Evolutionary conservation across 2,797 vertebrate genomes (phyloP).

Genomic region (Pseudomugil tenellus): DNA sequence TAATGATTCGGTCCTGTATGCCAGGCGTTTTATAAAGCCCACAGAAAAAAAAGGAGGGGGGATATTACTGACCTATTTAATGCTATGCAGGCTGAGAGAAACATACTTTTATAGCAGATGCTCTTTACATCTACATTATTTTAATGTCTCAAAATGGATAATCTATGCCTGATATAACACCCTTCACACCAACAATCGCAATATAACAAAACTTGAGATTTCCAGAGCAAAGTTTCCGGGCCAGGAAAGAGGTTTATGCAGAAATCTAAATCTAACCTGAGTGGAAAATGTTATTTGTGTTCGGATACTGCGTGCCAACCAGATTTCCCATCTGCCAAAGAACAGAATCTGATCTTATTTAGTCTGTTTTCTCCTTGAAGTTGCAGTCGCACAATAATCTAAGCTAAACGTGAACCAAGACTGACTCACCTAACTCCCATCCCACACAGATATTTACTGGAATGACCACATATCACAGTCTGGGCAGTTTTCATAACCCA

Average conservation of each 20-base stretch:
- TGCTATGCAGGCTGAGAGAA: constrained; percentile 70
- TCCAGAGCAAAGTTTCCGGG: constrained; percentile 66
- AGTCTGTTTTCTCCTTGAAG: constrained; percentile 69
- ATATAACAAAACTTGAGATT: constrained; percentile 72
- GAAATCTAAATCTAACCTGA: constrained; percentile 78
- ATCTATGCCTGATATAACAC: constrained; percentile 79
- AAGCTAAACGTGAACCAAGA: constrained; percentile 58
- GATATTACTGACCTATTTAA: constrained; percentile 79
- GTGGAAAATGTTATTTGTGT: constrained; percentile 80
- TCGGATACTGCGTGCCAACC: constrained; percentile 76
- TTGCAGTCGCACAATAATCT: constrained; percentile 72
- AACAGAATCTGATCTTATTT: constrained; percentile 71
- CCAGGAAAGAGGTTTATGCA: constrained; percentile 76
- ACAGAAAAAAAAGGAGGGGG: constrained; percentile 57
- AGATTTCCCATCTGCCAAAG: constrained; percentile 67
- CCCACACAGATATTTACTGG: constrained; percentile 65
- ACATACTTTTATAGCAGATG: constrained; percentile 70
- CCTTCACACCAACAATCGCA: constrained; percentile 71
- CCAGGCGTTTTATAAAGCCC: constrained; percentile 68
- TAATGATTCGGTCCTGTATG: constrained; percentile 75
- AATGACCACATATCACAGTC: constrained; percentile 62
- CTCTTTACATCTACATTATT: constrained; percentile 67
- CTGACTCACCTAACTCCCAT: constrained; percentile 64
- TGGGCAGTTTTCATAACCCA: constrained; percentile 63
- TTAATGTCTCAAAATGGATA: constrained; percentile 66